Evolutionary conservation across 2,113 vertebrate genomes (phyloP), one percentile per base, ranked within the genome.

Genomic region (Phalacrocorax carbo): DNA sequence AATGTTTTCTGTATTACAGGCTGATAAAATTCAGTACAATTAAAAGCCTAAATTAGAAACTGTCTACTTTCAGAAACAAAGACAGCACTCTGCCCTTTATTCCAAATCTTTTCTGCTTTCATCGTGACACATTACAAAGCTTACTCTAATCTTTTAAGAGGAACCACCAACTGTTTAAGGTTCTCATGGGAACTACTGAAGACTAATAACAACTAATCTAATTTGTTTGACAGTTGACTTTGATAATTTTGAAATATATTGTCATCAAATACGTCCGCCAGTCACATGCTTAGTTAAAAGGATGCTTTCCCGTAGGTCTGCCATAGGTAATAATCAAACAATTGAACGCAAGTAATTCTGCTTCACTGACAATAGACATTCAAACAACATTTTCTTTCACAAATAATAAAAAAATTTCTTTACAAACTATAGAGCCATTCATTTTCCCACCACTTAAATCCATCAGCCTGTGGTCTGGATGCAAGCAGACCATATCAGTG

Each of bases 81-180:
- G 62, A 61, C 34, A 66, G 40, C 17, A 30, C 26, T 77, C 79
- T 86, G 55, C n/a, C 68, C 64, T 96, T 95, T 95, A 90, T 92
- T 94, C 82, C 90, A 93, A 92, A 93, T 93, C 96, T 95, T 94
- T 65, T 26, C 93, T 17, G 40, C 94, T 98, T 98, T 98, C 95
- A 98, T 97, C 95, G 72, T 13, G 10, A 89, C 73, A 94, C 38
- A 95, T 96, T 98, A 97, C 95, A 96, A 94, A 81, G 95, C 78
- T 88, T 90, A 72, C 83, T 94, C 78, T 98, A 97, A 97, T 98
- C 96, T 95, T 95, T 88, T 86, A 92, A 78, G 69, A 82, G 96
- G 93, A 96, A 88, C 70, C 82, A 89, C 82, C 64, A 17, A 85
- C 93, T 92, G n/a, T 93, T 93, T 22, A 82, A 95, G 34, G 75